Base-by-base conservation (phyloP, 2,113 vertebrate species). In the Vulpes ferrilata region DNA sequence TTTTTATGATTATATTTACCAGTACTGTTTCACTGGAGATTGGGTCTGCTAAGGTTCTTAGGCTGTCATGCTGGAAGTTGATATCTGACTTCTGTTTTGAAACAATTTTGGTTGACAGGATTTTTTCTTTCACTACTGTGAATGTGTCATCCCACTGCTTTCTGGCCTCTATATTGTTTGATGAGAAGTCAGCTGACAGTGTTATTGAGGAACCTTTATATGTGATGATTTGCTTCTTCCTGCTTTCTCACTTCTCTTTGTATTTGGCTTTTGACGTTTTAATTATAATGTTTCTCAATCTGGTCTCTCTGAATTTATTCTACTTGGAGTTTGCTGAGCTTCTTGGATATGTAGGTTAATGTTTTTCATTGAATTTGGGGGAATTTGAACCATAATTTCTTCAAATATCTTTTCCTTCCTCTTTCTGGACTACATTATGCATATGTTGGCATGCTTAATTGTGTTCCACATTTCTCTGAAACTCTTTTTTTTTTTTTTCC, bases 261-360 rank as follows among this genome's bases (percentile, higher is more conserved):
- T 94, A 27, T 81, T 86, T 74, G 74, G n/a, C 43, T 81, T 88
- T 91, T 91, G 51, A 60, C 62, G 51, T 87, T 92, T 94, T 60
- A 65, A 65, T 81, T 87, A 65, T 73, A 43, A 64, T 86, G 17
- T 59, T 91, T 87, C 51, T 87, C 60, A 79, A 5, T 89, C 43
- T 71, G 9, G 20, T 59, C 48, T 82, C 30, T 88, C 23, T 90
- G 32, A 1, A 85, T 80, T 53, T 78, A 64, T 81, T 38, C 43
- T 57, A 35, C 53, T n/a, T 60, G 35, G n/a, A 91, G 51, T 57
- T 88, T 48, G 53, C 57, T 19, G n/a, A 83, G 30, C 2, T 92
- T 88, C 74, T 60, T 88, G 51, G 20, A 32, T 93, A 13, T 93
- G 22, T 87, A 59, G 59, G 51, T 83, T 27, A 57, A 53, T 67